Conservation (phyloP, 2,113 vertebrate genomes). For the Tetrao urogallus region DNA sequence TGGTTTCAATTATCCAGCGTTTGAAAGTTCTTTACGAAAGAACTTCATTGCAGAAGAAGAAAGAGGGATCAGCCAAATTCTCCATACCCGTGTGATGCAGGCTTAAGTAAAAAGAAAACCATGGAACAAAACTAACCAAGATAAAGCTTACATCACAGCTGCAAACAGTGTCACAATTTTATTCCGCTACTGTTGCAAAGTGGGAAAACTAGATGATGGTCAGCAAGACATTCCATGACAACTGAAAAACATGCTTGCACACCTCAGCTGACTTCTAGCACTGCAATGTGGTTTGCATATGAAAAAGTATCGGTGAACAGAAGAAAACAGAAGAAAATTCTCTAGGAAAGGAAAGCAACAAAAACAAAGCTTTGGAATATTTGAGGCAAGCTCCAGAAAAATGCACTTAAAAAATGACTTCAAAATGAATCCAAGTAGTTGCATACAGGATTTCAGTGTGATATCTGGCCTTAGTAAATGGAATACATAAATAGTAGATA, state of each 20-base stretch:
- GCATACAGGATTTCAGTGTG: not conserved
- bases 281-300: not conserved
- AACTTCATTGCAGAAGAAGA: not conserved
- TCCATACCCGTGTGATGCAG: not conserved
- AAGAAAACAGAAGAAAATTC: not conserved
- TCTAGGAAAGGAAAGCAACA: not conserved
- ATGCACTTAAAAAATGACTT: not conserved
- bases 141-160: not conserved
- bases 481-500: not conserved
- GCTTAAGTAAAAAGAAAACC: not conserved
- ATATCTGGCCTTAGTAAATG: not conserved
- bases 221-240: not conserved
- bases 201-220: not conserved
- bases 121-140: not conserved
- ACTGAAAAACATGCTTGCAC: not conserved
- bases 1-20: not conserved
- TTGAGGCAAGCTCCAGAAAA: not conserved
- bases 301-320: not conserved
- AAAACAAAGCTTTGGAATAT: not conserved
- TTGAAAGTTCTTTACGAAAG: not conserved
- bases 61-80: not conserved
- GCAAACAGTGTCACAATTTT: accelerated
- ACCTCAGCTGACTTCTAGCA: not conserved
- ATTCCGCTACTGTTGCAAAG: not conserved
- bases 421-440: not conserved